These are phyloP conservation scores for Leptonema lineaticorne DNA, from an alignment of 1,140 invertebrate genomes.

Conservation along the genomic window DNA sequence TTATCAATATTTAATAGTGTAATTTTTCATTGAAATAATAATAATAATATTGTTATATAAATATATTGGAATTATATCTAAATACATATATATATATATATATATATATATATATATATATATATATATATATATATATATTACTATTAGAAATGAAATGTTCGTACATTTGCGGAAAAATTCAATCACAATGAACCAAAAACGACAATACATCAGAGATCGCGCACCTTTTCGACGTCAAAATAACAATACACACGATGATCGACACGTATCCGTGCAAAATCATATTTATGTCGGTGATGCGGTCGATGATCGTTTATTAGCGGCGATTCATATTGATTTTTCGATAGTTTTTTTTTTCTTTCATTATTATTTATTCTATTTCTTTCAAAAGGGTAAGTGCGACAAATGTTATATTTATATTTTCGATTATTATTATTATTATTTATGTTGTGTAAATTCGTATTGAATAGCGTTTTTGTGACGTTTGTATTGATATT, in stretches of 20 bases:
- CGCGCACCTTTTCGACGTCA: background rate
- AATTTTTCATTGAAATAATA: background rate
- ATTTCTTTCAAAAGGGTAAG: constrained; percentile 4
- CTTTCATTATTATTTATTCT: background rate
- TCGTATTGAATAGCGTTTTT: too few relatives aligned
- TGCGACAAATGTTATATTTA: background rate
- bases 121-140: background rate
- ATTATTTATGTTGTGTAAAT: too few relatives aligned
- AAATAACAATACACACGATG: background rate
- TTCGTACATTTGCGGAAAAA: too few relatives aligned
- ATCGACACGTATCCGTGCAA: background rate
- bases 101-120: background rate
- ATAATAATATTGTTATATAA: background rate
- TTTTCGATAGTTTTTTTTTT: too few relatives aligned
- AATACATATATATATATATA: background rate
- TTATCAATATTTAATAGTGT: too few relatives aligned
- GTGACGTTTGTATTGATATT: too few relatives aligned
- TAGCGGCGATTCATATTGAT: constrained; percentile 16
- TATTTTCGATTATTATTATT: too few relatives aligned
- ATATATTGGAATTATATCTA: background rate
- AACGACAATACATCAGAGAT: background rate
- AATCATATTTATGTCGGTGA: constrained; percentile 2
- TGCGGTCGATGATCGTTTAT: background rate
- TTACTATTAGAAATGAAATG: too few relatives aligned
- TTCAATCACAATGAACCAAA: background rate